phyloP scores from a whole-genome alignment of 2,888 invertebrate genomes.

The Melikaiella ostensackeni region DNA sequence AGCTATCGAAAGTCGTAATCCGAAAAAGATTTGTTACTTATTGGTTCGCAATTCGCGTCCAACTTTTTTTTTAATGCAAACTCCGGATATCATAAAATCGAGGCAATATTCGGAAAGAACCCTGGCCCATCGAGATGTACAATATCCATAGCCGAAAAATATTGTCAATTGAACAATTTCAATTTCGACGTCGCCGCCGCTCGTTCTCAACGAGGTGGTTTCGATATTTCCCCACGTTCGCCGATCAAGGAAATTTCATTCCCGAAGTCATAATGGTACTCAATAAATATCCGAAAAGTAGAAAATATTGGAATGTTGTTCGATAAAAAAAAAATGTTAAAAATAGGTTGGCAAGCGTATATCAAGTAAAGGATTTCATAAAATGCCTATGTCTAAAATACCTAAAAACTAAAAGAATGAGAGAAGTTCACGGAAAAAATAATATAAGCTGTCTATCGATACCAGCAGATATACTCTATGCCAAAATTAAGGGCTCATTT shows the following conservation, averaged over 20 bases:
- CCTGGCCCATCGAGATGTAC: conserved; percentile 36
- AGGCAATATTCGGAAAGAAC: conserved; percentile 50
- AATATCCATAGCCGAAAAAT: conserved; percentile 60
- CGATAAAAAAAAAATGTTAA: not conserved
- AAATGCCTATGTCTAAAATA: too few relatives aligned
- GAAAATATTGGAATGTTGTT: not conserved
- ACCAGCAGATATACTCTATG: too few relatives aligned
- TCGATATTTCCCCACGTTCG: conserved; percentile 19
- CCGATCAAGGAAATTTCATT: conserved; percentile 19
- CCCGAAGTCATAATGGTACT: conserved; percentile 3
- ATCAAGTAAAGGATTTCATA: too few relatives aligned
- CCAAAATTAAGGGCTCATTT: too few relatives aligned
- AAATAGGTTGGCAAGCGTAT: too few relatives aligned
- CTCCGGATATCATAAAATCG: conserved; percentile 42
- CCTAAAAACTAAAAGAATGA: not conserved
- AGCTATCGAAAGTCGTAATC: conserved; percentile 2
- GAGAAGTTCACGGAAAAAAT: too few relatives aligned
- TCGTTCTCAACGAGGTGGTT: conserved; percentile 37
- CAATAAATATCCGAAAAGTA: not conserved
- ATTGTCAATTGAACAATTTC: conserved; percentile 61
- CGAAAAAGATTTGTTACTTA: conserved; percentile 42
- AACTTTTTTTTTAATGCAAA: conserved; percentile 18
- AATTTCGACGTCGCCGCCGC: conserved; percentile 40
- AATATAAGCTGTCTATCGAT: too few relatives aligned
- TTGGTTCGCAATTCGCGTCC: conserved; percentile 21